phyloP scores from a whole-genome alignment of 2,797 vertebrate genomes.

The Staurois parvus region DNA sequence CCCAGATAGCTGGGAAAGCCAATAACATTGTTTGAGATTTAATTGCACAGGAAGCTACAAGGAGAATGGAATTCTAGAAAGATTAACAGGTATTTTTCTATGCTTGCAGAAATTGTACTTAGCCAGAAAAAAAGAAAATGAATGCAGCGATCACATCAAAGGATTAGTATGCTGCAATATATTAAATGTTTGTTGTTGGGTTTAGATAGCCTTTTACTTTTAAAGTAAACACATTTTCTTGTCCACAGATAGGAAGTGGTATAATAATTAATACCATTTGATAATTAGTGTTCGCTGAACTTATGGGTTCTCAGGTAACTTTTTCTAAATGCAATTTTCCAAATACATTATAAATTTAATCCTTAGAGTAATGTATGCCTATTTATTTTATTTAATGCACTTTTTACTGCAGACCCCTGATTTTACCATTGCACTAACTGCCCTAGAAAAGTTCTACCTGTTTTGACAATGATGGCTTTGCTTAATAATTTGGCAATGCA shows the following conservation, averaged over 20 bases:
- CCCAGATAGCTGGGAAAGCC: no score
- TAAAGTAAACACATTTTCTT: constrained; percentile 1
- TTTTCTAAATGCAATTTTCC: constrained; percentile 30
- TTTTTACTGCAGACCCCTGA: constrained; percentile 40
- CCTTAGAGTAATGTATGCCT: constrained; percentile 30
- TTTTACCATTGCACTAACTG: constrained; percentile 6
- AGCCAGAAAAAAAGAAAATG: no score
- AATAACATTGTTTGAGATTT: no score
- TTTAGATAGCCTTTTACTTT: neutral
- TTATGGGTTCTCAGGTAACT: constrained; percentile 3
- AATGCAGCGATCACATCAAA: no score
- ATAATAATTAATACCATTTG: constrained; percentile 11
- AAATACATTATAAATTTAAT: constrained; percentile 29
- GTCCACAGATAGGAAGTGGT: neutral
- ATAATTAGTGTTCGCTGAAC: constrained; percentile 21
- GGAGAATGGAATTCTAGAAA: no score
- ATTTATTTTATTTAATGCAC: constrained; percentile 49
- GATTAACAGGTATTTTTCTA: no score
- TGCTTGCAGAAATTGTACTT: no score
- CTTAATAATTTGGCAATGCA: constrained; percentile 53
- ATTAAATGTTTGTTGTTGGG: neutral
- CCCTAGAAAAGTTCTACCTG: constrained; percentile 19
- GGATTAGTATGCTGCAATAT: no score
- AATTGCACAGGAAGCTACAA: no score
- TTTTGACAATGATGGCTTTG: constrained; percentile 44